phyloP scores from a whole-genome alignment of 2,113 vertebrate genomes.

The Prolemur simus region DNA sequence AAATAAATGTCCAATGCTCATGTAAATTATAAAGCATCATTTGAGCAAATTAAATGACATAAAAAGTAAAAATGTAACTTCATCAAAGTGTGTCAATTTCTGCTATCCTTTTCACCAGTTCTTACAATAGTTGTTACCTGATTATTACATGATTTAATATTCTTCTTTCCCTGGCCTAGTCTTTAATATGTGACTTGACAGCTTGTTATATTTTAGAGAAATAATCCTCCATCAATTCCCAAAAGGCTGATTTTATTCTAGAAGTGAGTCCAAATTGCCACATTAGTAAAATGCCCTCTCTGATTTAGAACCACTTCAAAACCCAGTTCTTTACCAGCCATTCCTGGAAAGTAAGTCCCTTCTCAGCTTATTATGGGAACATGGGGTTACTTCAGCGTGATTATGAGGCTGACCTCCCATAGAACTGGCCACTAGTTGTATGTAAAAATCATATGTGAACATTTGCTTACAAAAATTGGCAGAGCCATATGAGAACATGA shows the following conservation, averaged over 20 bases:
- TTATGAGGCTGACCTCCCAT: background rate
- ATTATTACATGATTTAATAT: background rate
- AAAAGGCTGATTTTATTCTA: background rate
- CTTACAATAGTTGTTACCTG: background rate
- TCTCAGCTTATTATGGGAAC: background rate
- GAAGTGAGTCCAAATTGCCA: background rate
- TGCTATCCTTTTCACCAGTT: background rate
- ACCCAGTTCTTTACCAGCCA: background rate
- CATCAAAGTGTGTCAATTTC: background rate
- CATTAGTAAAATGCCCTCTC: background rate
- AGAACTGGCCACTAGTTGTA: background rate
- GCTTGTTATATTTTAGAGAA: background rate
- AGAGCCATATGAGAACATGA: background rate
- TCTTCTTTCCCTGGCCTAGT: background rate
- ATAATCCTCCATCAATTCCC: background rate
- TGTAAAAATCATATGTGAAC: background rate
- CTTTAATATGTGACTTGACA: background rate
- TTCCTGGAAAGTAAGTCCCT: background rate
- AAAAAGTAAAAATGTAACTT: background rate
- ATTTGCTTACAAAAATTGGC: background rate
- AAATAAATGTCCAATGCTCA: background rate
- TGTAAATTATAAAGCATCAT: background rate
- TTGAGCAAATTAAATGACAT: background rate
- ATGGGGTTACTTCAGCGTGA: background rate
- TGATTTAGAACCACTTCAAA: background rate